A percentile compares a stretch with the other conserved stretches of the same genome.
Conservation (phyloP, 2,113 vertebrate genomes). For the Asarcornis scutulata region DNA sequence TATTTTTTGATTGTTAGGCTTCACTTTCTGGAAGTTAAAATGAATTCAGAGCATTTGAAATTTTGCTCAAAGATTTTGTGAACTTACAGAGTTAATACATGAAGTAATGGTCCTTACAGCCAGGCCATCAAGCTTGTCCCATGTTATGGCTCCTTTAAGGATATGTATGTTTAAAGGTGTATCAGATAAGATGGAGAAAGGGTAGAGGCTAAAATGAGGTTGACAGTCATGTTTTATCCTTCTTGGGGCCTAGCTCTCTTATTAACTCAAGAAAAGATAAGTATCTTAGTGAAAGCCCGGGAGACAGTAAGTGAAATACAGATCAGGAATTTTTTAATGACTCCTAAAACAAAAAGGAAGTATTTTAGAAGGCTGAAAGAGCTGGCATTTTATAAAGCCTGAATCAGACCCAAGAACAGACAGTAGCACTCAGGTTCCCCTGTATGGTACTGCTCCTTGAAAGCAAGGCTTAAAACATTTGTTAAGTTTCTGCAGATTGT, state of each 20-base stretch:
- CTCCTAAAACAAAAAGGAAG: not conserved
- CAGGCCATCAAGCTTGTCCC: not conserved
- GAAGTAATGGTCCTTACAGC: not conserved
- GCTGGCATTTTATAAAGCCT: not conserved
- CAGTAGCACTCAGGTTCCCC: not conserved
- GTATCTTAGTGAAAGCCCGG: not conserved
- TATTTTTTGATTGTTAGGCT: not conserved
- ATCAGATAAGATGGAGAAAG: not conserved
- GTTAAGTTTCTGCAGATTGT: not conserved
- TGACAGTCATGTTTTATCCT: not conserved
- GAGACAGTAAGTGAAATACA: not conserved
- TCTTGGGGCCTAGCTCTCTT: not conserved
- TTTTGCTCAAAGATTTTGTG: not conserved
- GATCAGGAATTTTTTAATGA: not conserved
- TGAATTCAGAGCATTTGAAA: not conserved
- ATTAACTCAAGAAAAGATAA: not conserved
- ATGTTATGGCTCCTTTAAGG: not conserved
- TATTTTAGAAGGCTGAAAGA: not conserved
- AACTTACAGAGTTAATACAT: not conserved
- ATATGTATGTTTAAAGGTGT: not conserved
- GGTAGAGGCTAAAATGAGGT: not conserved
- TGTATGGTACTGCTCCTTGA: not conserved
- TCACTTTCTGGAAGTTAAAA: not conserved
- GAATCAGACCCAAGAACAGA: not conserved
- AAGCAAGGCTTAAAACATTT: not conserved